Percentiles rank a stretch among this genome's conserved stretches.
These are phyloP conservation scores for Lycocerus yunnanus DNA, from an alignment of 2,888 invertebrate species.

Conservation along the genomic window DNA sequence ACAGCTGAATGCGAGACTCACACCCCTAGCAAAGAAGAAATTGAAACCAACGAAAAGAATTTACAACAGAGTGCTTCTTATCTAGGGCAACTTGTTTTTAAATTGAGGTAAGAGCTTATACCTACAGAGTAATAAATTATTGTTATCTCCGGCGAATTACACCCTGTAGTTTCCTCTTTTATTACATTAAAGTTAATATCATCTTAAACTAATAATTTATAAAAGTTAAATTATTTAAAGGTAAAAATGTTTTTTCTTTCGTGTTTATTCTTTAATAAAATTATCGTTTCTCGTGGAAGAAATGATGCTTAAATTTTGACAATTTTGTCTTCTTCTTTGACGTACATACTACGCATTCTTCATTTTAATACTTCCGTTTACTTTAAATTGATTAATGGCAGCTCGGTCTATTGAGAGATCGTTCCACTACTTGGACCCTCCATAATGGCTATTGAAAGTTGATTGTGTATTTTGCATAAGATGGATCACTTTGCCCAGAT, in stretches of 20 bases:
- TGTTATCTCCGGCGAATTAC: background rate
- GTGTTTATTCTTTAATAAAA: too few species aligned
- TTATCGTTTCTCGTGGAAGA: too few species aligned
- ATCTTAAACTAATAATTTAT: background rate
- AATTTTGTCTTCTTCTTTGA: background rate
- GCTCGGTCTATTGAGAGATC: background rate
- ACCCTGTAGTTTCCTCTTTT: background rate
- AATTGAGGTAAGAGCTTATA: slow-evolving; percentile 65
- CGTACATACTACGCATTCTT: background rate
- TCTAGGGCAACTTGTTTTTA: slow-evolving; percentile 88
- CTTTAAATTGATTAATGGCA: background rate
- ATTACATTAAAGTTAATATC: background rate
- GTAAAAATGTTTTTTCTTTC: too few species aligned
- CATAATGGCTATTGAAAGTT: background rate
- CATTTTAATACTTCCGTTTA: background rate
- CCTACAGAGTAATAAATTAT: background rate
- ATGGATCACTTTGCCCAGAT: background rate
- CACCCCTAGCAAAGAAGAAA: slow-evolving; percentile 60
- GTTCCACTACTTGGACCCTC: background rate
- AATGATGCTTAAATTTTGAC: too few species aligned
- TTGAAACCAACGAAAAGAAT: slow-evolving; percentile 65
- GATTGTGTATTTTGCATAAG: background rate
- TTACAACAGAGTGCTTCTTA: slow-evolving; percentile 65
- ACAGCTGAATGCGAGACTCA: slow-evolving; percentile 57
- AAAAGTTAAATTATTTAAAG: background rate